A percentile compares a stretch with the other conserved stretches of the same genome.
Conservation (phyloP, 2,797 vertebrate genomes). For the Microchirus variegatus region DNA sequence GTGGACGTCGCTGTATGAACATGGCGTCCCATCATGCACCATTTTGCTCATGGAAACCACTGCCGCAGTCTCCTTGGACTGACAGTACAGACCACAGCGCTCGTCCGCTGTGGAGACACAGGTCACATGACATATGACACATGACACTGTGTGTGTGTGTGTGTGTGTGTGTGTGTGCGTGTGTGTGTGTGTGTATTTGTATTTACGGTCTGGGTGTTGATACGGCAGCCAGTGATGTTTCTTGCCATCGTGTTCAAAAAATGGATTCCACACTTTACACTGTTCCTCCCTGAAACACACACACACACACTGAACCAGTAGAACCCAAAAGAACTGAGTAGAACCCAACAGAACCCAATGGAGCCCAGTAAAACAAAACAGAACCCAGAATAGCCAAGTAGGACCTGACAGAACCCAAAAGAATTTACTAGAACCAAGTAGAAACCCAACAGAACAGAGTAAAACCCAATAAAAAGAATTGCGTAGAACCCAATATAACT, state of each 20-base stretch:
- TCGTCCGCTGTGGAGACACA: slow-evolving; percentile 85
- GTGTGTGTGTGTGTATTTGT: slow-evolving; percentile 14
- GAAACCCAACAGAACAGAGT: no score
- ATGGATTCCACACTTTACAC: slow-evolving; percentile 90
- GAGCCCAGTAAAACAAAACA: neutral
- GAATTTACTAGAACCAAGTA: no score
- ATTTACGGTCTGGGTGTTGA: slow-evolving; percentile 89
- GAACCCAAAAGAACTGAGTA: neutral
- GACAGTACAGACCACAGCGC: slow-evolving; percentile 91
- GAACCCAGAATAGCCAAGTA: neutral
- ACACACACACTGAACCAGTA: neutral
- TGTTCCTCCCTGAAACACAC: slow-evolving; percentile 87
- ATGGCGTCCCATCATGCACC: slow-evolving; percentile 93
- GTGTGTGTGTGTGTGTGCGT: slow-evolving; percentile 15
- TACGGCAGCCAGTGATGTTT: slow-evolving; percentile 96
- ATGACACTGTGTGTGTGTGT: slow-evolving; percentile 7
- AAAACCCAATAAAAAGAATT: no score
- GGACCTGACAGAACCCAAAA: no score
- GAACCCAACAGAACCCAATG: neutral
- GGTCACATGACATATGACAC: neutral
- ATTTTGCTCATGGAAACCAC: slow-evolving; percentile 92
- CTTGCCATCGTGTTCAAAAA: slow-evolving; percentile 87
- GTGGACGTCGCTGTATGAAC: slow-evolving; percentile 91
- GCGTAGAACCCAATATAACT: no score
- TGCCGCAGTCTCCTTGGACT: slow-evolving; percentile 87